Evolutionary conservation across 2,888 invertebrate species (phyloP).

Genomic region (Pollenia angustigena): DNA sequence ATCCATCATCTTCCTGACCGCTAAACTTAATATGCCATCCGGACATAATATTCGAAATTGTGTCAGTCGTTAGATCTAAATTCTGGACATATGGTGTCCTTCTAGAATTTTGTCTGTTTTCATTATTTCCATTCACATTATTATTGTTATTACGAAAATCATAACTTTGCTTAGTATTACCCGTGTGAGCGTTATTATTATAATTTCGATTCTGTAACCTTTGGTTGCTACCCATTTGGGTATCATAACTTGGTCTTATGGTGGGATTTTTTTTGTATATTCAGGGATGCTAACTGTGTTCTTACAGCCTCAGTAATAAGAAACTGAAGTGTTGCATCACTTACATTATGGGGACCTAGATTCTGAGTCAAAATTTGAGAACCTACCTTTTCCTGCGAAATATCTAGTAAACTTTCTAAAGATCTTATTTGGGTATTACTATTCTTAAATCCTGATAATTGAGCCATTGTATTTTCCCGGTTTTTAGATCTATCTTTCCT

Average conservation of each 20-base stretch:
- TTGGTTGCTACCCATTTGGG: background rate
- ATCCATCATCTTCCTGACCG: conserved; percentile 2
- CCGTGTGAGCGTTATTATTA: background rate
- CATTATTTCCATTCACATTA: background rate
- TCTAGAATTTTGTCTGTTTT: background rate
- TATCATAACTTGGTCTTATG: background rate
- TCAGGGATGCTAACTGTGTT: background rate
- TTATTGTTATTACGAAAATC: background rate
- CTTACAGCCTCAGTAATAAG: background rate
- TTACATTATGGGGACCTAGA: background rate
- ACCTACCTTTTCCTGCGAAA: background rate
- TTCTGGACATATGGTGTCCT: background rate
- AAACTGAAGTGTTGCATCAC: background rate
- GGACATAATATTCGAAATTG: background rate
- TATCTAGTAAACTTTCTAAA: conserved; percentile 9
- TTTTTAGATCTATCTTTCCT: too few relatives aligned
- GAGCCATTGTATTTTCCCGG: background rate
- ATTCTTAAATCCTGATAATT: too few relatives aligned
- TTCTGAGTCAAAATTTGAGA: background rate
- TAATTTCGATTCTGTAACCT: background rate
- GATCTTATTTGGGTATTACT: background rate
- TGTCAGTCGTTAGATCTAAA: conserved; percentile 7
- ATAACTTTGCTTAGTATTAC: background rate
- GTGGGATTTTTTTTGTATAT: background rate
- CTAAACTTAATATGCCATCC: conserved; percentile 20